A percentile compares a stretch with the other conserved stretches of the same genome.
These are phyloP conservation scores for Leptoteleia sp. DNA, from an alignment of 1,140 invertebrate genomes.

Conservation along the genomic window DNA sequence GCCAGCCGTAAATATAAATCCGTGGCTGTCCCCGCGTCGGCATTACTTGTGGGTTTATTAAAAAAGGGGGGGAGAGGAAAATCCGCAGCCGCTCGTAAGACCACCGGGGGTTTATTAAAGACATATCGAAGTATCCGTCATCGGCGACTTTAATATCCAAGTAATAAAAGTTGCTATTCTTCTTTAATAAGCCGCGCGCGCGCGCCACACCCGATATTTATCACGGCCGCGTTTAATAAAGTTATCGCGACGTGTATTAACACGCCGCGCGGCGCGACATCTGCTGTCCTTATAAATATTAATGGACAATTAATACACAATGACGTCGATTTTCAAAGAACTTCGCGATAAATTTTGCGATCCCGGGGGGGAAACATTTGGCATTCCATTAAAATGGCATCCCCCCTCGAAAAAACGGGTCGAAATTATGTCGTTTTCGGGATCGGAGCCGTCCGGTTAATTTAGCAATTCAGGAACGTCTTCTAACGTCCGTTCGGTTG, in stretches of 20 bases:
- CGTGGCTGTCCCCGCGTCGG: slow-evolving; percentile 9
- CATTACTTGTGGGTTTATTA: slow-evolving; percentile 46
- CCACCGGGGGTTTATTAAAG: slow-evolving; percentile 39
- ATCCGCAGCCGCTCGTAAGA: slow-evolving; percentile 17
- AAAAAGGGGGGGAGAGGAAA: no score
- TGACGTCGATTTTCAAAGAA: no score
- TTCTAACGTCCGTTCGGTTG: slow-evolving; percentile 15
- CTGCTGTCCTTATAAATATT: no score
- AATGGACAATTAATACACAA: no score
- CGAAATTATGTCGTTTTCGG: slow-evolving; percentile 19
- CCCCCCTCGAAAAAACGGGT: slow-evolving; percentile 38
- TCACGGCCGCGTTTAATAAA: no score
- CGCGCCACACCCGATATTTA: no score
- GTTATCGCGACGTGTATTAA: no score
- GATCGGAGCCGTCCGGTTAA: slow-evolving; percentile 9
- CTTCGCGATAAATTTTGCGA: no score
- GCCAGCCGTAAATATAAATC: no score
- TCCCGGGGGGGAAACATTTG: neutral
- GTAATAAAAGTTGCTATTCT: no score
- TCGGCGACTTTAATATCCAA: slow-evolving; percentile 44
- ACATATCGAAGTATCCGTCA: slow-evolving; percentile 53
- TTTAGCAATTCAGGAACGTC: slow-evolving; percentile 34
- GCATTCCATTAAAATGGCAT: slow-evolving; percentile 3
- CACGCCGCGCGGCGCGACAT: no score
- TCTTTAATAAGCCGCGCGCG: no score